Evolutionary conservation across 2,113 vertebrate species (phyloP).

Genomic region (Parus major): DNA sequence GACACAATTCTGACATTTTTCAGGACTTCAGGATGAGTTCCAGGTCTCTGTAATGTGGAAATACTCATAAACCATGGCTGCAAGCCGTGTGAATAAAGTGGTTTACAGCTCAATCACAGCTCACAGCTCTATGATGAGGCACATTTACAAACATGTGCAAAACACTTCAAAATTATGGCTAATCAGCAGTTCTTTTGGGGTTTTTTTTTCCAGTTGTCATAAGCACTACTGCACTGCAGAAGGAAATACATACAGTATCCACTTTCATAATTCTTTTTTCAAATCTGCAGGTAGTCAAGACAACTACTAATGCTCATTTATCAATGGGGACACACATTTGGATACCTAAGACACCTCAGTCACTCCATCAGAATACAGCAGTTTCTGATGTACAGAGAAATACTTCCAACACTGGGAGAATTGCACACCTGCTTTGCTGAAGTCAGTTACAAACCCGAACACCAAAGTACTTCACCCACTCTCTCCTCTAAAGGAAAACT

Average conservation of each 20-base stretch:
- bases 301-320: background rate
- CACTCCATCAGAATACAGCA: background rate
- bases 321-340: background rate
- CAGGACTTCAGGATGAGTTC: accelerated
- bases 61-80: accelerated
- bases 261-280: background rate
- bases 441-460: background rate
- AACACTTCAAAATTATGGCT: background rate
- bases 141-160: background rate
- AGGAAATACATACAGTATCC: background rate
- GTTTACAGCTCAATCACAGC: background rate
- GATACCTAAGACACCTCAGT: background rate
- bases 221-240: background rate
- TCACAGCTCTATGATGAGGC: background rate
- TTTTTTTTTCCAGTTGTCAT: background rate
- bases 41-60: background rate
- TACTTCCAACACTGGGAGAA: background rate
- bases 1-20: background rate
- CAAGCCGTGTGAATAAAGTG: background rate
- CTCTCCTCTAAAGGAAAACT: background rate
- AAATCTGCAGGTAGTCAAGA: background rate
- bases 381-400: background rate
- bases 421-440: background rate
- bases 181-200: background rate
- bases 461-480: background rate